Percentiles rank a stretch among this genome's conserved stretches.
Evolutionary conservation across 2,888 invertebrate genomes (phyloP).

Genomic region (Quadroppia sp.): DNA sequence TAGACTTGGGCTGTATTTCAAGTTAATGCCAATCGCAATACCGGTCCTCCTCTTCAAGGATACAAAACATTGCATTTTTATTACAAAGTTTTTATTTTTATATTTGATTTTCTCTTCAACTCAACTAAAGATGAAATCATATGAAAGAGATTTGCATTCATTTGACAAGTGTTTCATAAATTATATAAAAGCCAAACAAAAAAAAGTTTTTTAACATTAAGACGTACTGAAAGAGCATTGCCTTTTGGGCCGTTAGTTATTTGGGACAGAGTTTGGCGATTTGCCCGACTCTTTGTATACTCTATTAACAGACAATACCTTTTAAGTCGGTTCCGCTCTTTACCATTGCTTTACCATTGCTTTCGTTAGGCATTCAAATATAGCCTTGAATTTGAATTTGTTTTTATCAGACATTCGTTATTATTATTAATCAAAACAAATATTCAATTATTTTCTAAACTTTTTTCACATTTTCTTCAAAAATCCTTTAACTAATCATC

Average conservation of each 20-base stretch:
- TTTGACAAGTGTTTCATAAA: neutral
- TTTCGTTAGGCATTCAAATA: neutral
- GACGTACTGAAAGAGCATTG: neutral
- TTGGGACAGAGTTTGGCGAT: neutral
- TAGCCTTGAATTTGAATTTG: too few species aligned
- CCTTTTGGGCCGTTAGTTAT: neutral
- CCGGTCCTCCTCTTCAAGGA: slow-evolving; percentile 13
- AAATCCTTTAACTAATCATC: too few species aligned
- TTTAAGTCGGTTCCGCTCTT: slow-evolving; percentile 1
- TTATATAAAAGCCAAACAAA: neutral
- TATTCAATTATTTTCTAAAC: too few species aligned
- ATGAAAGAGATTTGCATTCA: neutral
- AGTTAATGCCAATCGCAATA: neutral
- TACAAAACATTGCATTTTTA: neutral
- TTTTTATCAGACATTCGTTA: too few species aligned
- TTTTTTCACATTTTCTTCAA: too few species aligned
- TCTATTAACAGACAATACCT: neutral
- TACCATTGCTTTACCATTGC: neutral
- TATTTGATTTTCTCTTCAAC: too few species aligned
- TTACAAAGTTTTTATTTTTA: too few species aligned
- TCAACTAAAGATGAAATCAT: too few species aligned
- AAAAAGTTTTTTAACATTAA: neutral
- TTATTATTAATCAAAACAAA: too few species aligned
- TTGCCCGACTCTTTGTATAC: neutral
- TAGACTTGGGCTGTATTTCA: neutral